Base-by-base conservation (phyloP, 2,797 vertebrate genomes). In the Cirrhinus molitorella region DNA sequence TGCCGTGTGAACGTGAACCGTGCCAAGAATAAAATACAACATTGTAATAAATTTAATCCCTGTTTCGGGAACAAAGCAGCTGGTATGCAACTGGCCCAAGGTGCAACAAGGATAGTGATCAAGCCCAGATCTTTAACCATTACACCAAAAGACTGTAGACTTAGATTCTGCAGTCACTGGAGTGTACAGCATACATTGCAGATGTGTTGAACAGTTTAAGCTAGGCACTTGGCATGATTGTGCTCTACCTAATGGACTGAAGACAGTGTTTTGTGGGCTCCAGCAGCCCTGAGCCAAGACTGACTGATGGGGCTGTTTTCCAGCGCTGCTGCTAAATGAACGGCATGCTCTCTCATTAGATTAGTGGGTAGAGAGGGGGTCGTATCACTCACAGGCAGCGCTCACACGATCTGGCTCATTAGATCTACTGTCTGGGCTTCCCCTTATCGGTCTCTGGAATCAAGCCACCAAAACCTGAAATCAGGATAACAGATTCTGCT, bases 371-470 rank as follows among this genome's bases (percentile, higher is more conserved):
- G 78, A 80, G 53, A 53, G n/a, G 68, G 67, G 68, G 61, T 63
- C 3, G 57, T 43, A 74, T 85, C 47, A 31, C 57, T 81, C 79
- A 40, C 73, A 61, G 57, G 34, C 43, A 16, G 37, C 14, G 7
- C 71, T 84, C 51, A 61, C 68, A 81, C 3, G 53, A 57, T 63
- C 45, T 13, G 21, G 61, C 79, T 88, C 84, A 89, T 87, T 87
- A 85, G 28, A 40, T 78, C 76, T 45, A 75, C 76, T 57, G 65
- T 71, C 61, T 80, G 72, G 83, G 47, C 67, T 49, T 17, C 43
- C 61, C 79, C 55, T 70, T 66, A 84, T 75, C 80, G 61, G 65
- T 85, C 23, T 19, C 74, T 73, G 71, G 47, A 84, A 73, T 57
- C 55, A 45, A 45, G 23, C 40, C n/a, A 31, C 53, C 37, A 40